Evolutionary conservation across 2,888 invertebrate genomes (phyloP), one percentile per base, ranked within the genome.

Genomic region (Encarsia formosa): DNA sequence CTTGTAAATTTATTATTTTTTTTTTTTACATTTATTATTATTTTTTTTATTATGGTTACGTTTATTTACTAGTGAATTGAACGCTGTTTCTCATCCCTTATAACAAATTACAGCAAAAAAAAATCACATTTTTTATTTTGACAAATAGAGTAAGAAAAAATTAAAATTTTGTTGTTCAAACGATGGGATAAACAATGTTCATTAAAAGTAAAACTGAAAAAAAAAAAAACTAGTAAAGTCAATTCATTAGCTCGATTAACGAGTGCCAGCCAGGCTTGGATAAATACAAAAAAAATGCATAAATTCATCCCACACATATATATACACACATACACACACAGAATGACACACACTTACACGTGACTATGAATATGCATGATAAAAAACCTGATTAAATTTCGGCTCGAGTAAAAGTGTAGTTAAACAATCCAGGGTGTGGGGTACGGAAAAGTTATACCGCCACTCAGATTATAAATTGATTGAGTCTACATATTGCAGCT

Each of bases 391-490:
- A 52, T 54, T 52, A 54, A 54, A 54, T 54, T 57, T 52, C 57
- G 57, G 54, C 57, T 57, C 57, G 57, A 54, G 54, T 57, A 57
- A 54, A 52, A 57, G 46, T 54, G 57, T 57, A 57, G 57, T 54
- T n/a, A n/a, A n/a, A n/a, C n/a, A n/a, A n/a, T n/a, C n/a, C n/a
- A n/a, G n/a, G n/a, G n/a, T n/a, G n/a, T n/a, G n/a, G n/a, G n/a
- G n/a, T n/a, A n/a, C n/a, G n/a, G n/a, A n/a, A n/a, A n/a, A n/a
- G n/a, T n/a, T n/a, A n/a, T n/a, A n/a, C n/a, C n/a, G n/a, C n/a
- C n/a, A n/a, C n/a, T n/a, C n/a, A n/a, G n/a, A n/a, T n/a, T n/a
- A n/a, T n/a, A n/a, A n/a, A n/a, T n/a, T n/a, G 52, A 45, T 57
- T 57, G 54, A 54, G 57, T 54, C 54, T 50, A 51, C 54, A 51